A percentile compares a stretch with the other conserved stretches of the same genome.
Conservation (phyloP, 1,140 invertebrate species). For the Oncopodura yosiiana region DNA sequence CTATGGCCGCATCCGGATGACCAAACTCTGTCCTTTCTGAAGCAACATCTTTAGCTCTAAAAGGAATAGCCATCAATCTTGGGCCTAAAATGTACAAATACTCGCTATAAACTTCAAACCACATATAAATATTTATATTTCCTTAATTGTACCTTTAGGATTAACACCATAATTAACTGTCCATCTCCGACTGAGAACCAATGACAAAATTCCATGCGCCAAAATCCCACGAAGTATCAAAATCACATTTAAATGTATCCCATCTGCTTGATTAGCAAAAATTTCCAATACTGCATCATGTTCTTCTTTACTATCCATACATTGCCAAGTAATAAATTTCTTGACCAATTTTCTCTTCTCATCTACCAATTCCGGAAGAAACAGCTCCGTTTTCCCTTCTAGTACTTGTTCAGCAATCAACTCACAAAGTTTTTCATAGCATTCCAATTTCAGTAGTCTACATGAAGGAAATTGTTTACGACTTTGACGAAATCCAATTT, state of each 20-base stretch:
- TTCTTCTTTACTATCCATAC: not conserved
- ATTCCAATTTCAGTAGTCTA: not conserved
- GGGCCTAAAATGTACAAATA: too few relatives aligned
- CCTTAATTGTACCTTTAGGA: not conserved
- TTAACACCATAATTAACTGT: conserved; percentile 26
- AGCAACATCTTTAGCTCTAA: conserved; percentile 27
- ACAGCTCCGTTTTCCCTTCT: not conserved
- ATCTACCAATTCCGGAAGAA: not conserved
- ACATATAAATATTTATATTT: too few relatives aligned
- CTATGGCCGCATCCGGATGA: conserved; percentile 23
- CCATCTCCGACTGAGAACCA: conserved; percentile 18
- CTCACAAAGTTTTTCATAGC: not conserved
- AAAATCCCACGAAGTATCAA: conserved; percentile 8
- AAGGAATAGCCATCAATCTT: conserved; percentile 24
- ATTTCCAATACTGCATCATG: not conserved
- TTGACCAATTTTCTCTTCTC: not conserved
- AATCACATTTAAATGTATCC: not conserved
- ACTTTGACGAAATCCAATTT: not conserved
- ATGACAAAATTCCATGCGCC: conserved; percentile 9
- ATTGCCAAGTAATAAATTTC: not conserved
- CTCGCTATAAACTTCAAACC: too few relatives aligned
- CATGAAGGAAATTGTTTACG: conserved; percentile 4
- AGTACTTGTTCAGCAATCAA: not conserved
- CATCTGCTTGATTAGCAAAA: not conserved
- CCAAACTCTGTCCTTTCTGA: conserved; percentile 28